A percentile compares a stretch with the other conserved stretches of the same genome.
These are phyloP conservation scores for Mastacembelus armatus DNA, from an alignment of 2,797 vertebrate species.

Conservation along the genomic window DNA sequence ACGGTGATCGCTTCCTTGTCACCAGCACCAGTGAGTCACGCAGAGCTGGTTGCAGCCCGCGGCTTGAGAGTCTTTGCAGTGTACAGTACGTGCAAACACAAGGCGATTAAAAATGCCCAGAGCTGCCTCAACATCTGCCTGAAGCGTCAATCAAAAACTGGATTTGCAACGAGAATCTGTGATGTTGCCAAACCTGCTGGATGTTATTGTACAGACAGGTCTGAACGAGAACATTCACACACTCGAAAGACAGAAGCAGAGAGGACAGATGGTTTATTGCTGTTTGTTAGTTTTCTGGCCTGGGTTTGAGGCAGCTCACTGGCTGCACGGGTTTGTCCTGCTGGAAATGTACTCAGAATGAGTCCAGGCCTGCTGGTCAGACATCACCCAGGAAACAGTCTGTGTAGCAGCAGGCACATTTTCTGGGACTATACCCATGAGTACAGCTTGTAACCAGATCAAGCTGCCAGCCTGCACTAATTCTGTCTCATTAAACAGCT, in stretches of 20 bases:
- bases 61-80: background rate
- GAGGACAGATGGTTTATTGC: slow-evolving; percentile 26
- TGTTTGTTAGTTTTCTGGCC: slow-evolving; percentile 24
- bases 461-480: background rate
- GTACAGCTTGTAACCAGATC: background rate
- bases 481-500: background rate
- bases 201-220: background rate
- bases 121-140: background rate
- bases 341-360: slow-evolving; percentile 75
- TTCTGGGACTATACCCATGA: slow-evolving; percentile 9
- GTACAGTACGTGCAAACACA: background rate
- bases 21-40: background rate
- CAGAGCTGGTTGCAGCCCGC: background rate
- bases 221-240: background rate
- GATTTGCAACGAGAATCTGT: background rate
- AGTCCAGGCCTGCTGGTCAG: slow-evolving; percentile 43
- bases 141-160: background rate
- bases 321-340: slow-evolving; percentile 47
- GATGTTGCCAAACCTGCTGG: background rate
- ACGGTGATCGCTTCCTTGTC: background rate
- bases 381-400: slow-evolving; percentile 59
- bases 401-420: slow-evolving; percentile 19
- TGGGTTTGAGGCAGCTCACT: slow-evolving; percentile 10
- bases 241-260: background rate
- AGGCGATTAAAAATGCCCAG: background rate